A percentile compares a stretch with the other conserved stretches of the same genome.
These are phyloP conservation scores for Drosophila buzzatii DNA, from an alignment of 2,888 invertebrate species.

Conservation along the genomic window DNA sequence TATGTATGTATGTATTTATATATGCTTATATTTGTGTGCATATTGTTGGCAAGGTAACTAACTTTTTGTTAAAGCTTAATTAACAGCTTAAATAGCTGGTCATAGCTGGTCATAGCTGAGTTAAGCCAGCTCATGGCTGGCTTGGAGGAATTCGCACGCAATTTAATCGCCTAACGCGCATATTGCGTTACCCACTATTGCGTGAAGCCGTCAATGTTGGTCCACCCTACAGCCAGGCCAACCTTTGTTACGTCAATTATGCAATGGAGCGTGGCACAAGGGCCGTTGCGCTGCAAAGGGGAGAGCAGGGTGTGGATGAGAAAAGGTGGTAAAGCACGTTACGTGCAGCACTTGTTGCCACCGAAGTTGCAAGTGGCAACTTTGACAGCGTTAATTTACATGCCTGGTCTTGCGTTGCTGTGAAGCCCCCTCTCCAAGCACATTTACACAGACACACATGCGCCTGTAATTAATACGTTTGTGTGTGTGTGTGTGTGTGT, in stretches of 20 bases:
- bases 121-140: slow-evolving; percentile 14
- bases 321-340: slow-evolving; percentile 23
- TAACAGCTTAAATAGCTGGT: slow-evolving; percentile 46
- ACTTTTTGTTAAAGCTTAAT: slow-evolving; percentile 46
- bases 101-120: slow-evolving; percentile 41
- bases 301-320: neutral
- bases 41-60: slow-evolving; percentile 15
- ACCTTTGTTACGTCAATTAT: slow-evolving; percentile 50
- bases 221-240: neutral
- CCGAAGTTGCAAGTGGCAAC: slow-evolving; percentile 56
- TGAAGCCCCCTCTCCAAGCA: slow-evolving; percentile 22
- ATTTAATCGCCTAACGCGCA: slow-evolving; percentile 30
- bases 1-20: neutral
- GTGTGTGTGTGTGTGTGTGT: slow-evolving; percentile 36
- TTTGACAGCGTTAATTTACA: slow-evolving; percentile 48
- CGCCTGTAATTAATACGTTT: slow-evolving; percentile 50
- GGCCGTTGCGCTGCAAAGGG: neutral
- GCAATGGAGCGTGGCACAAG: slow-evolving; percentile 26
- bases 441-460: slow-evolving; percentile 23
- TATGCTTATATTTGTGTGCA: neutral
- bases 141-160: slow-evolving; percentile 6
- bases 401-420: slow-evolving; percentile 22
- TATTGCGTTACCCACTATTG: slow-evolving; percentile 52
- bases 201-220: slow-evolving; percentile 41
- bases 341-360: slow-evolving; percentile 40